Base-by-base conservation (phyloP, 2,113 vertebrate species). In the Pluvialis apricaria region DNA sequence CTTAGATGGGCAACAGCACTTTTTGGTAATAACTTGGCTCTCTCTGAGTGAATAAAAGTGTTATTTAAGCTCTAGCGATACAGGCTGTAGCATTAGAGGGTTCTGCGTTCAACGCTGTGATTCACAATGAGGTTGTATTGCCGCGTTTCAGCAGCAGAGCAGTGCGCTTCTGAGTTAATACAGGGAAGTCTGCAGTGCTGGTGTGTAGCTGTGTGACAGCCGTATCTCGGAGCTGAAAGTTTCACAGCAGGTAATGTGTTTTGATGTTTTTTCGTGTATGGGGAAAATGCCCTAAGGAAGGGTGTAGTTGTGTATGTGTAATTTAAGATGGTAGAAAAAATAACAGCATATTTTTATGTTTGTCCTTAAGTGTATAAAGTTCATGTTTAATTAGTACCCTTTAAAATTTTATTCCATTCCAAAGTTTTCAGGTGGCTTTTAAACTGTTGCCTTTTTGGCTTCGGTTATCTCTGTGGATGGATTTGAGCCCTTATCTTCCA, bases 1-100 rank as follows among this genome's bases (percentile, higher is more conserved):
- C 36, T 85, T 72, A 61, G 64, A 11, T 5, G 11, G 1, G 44
- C 22, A 62, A 1, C 21, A 8, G 4, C 5, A 2, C 0, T 3
- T 65, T 71, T 75, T 72, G 26, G 25, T 69, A 25, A 4, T 58
- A 38, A 45, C 42, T 80, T 65, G 34, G 11, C 21, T 29, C n/a
- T 31, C 51, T 82, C 34, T 58, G 69, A 44, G 34, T 34, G 18
- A 61, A 1, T 31, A 34, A 15, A 31, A 32, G 31, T 13, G 18
- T 72, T 57, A 26, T 9, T 82, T 61, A 44, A 91, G 40, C 44
- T 65, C 19, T 75, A 6, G 57, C 15, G 31, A 16, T 68, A 55
- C 16, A 55, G 58, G 25, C 58, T 73, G 54, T 44, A 61, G 69
- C 26, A 6, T 71, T 79, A 44, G 69, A 58, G n/a, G 47, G 15